Conservation (phyloP, 92 coral and sea anemone species). For the Chrysogorgia sp. region DNA sequence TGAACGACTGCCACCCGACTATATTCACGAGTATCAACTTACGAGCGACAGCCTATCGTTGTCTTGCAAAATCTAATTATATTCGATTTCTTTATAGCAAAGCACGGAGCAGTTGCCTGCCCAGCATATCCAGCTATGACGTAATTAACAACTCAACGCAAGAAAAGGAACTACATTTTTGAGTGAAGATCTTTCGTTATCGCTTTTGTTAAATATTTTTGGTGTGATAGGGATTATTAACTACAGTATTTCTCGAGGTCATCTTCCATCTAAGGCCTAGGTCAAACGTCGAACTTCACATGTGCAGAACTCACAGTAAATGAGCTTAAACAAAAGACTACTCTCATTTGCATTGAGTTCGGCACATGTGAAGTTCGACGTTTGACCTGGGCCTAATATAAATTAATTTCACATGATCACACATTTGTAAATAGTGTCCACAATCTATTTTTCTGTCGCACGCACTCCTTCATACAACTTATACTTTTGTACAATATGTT, state of each 20-base stretch:
- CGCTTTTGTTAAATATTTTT: not conserved
- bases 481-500: conserved; percentile 16
- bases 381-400: not conserved
- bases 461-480: conserved; percentile 21
- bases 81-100: not conserved
- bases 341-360: too few relatives aligned
- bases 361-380: too few relatives aligned
- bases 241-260: not conserved
- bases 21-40: not conserved
- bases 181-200: not conserved
- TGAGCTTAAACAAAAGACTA: too few relatives aligned
- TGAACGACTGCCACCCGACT: too few relatives aligned
- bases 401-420: conserved; percentile 7
- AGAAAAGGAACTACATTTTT: not conserved
- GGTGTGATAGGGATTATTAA: not conserved
- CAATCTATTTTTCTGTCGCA: not conserved
- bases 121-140: not conserved
- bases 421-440: conserved; percentile 7
- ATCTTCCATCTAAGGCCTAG: too few relatives aligned
- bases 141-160: not conserved
- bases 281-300: too few relatives aligned
- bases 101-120: not conserved
- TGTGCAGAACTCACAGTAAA: too few relatives aligned
- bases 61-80: too few relatives aligned
- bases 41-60: too few relatives aligned